Conservation (phyloP, 37 sponge, comb jelly and placozoan species). For the Aphrocallistes beatrix region DNA sequence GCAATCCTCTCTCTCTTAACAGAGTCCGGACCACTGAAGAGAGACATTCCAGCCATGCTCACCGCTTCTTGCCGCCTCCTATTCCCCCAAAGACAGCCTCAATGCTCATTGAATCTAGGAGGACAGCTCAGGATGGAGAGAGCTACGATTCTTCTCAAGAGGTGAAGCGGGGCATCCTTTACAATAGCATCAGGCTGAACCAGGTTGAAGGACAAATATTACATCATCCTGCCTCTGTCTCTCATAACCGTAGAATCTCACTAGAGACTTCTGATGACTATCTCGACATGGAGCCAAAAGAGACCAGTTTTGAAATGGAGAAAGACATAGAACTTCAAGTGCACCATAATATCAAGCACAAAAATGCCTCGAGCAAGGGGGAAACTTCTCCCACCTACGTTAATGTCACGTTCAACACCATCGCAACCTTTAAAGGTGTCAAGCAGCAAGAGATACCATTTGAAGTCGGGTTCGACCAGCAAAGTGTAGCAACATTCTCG, state of each 20-base stretch:
- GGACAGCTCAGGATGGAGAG: neutral
- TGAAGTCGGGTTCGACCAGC: conserved; percentile 4
- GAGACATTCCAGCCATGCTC: neutral
- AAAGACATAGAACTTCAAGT: conserved; percentile 17
- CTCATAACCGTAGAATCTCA: neutral
- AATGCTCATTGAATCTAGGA: neutral
- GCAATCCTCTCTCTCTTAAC: neutral
- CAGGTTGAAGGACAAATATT: neutral
- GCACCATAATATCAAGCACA: neutral
- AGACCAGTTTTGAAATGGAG: neutral
- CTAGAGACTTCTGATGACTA: neutral
- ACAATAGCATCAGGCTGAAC: neutral
- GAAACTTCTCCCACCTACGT: neutral
- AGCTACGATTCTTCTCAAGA: neutral
- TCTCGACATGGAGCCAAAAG: neutral
- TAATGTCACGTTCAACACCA: neutral
- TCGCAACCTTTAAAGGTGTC: neutral
- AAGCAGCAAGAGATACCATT: neutral
- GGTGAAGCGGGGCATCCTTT: neutral
- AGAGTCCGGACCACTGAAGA: conserved; percentile 2
- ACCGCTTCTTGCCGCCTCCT: neutral
- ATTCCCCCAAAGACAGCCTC: conserved; percentile 6
- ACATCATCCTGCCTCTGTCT: neutral
- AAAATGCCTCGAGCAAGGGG: neutral
- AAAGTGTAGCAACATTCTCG: too few relatives aligned